Percentiles rank a stretch among this genome's conserved stretches.
Conservation (phyloP, 2,797 vertebrate genomes). For the Calcarius lapponicus region DNA sequence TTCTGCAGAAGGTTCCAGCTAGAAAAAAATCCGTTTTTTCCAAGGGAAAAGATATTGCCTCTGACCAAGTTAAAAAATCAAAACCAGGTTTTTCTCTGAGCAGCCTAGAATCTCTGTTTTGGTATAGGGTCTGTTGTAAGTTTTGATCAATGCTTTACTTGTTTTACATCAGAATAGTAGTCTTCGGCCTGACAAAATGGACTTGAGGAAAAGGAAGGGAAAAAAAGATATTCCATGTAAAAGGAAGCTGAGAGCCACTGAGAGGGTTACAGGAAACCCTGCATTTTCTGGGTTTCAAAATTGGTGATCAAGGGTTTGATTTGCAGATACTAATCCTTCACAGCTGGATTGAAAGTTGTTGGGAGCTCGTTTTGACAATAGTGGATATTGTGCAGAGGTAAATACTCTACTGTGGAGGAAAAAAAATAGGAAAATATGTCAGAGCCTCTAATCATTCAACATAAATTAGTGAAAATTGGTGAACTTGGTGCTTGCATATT, state of each 20-base stretch:
- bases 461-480: neutral
- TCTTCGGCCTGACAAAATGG: neutral
- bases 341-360: neutral
- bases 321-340: neutral
- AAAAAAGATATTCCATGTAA: neutral
- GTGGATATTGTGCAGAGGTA: neutral
- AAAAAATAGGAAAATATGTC: fast-evolving
- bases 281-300: neutral
- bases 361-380: neutral
- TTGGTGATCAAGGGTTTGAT: neutral
- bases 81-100: neutral
- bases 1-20: neutral
- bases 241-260: neutral
- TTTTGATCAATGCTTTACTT: neutral
- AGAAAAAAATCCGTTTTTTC: neutral
- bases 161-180: neutral
- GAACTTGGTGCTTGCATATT: neutral
- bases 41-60: neutral
- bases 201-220: neutral
- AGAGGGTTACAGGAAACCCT: neutral
- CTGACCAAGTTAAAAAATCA: neutral
- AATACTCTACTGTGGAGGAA: neutral
- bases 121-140: neutral
- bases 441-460: neutral
- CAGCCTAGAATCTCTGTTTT: neutral